phyloP scores from a whole-genome alignment of 2,113 vertebrate species.

The Columbina picui region DNA sequence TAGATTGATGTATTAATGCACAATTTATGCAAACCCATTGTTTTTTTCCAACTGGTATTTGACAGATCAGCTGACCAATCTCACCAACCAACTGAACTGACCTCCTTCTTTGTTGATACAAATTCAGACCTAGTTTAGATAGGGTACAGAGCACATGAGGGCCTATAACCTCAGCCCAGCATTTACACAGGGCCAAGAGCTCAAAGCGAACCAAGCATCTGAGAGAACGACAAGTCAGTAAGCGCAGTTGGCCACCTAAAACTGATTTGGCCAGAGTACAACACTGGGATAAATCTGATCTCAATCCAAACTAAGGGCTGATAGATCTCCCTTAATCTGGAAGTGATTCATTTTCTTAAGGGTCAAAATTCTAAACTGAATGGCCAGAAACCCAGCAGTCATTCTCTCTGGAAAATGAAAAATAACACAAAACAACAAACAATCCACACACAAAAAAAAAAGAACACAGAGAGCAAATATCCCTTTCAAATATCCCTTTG shows the following conservation, averaged over 20 bases:
- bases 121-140: not conserved
- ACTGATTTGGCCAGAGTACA: not conserved
- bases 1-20: not conserved
- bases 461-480: not conserved
- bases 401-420: not conserved
- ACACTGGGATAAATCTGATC: not conserved
- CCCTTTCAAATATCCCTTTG: not conserved
- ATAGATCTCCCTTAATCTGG: not conserved
- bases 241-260: not conserved
- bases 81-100: not conserved
- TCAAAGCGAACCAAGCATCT: not conserved
- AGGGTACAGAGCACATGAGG: not conserved
- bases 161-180: not conserved
- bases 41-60: not conserved
- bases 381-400: not conserved
- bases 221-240: not conserved
- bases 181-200: not conserved
- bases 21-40: not conserved
- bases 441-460: not conserved
- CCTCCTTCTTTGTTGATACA: not conserved
- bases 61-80: not conserved
- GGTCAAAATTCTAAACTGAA: not conserved
- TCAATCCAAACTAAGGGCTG: not conserved
- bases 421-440: not conserved
- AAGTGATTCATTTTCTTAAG: not conserved